phyloP scores from a whole-genome alignment of 2,888 invertebrate species.

The Clistopyga incitator region DNA sequence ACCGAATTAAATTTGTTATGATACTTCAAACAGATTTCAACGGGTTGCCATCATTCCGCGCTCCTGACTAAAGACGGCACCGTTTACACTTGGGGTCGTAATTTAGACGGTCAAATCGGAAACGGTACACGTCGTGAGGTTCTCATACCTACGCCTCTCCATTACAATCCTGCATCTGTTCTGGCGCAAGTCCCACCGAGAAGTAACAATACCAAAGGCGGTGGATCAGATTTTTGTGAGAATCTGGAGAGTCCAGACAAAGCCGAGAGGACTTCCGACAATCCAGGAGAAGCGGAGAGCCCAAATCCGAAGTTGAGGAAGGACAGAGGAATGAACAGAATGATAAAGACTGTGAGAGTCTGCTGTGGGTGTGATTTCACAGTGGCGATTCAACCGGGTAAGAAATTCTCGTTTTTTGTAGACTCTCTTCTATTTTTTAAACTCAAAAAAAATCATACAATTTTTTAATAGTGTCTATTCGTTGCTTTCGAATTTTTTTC shows the following conservation, averaged over 20 bases:
- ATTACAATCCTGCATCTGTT: constrained; percentile 83
- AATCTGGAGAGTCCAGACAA: constrained; percentile 62
- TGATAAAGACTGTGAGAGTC: constrained; percentile 83
- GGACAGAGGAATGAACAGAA: constrained; percentile 72
- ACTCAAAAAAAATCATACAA: background rate
- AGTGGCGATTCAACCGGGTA: constrained; percentile 86
- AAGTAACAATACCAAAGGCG: constrained; percentile 65
- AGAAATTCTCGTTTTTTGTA: background rate
- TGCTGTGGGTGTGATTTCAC: constrained; percentile 93
- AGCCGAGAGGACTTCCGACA: constrained; percentile 51
- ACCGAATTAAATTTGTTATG: background rate
- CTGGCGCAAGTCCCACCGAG: constrained; percentile 77
- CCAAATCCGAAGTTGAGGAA: constrained; percentile 71
- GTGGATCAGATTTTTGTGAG: constrained; percentile 63
- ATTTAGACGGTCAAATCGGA: constrained; percentile 95
- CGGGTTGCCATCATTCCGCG: constrained; percentile 94
- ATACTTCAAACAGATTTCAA: constrained; percentile 83
- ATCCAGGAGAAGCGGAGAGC: constrained; percentile 53
- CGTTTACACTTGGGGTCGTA: constrained; percentile 94
- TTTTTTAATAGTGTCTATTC: too few species aligned
- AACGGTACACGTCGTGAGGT: constrained; percentile 88
- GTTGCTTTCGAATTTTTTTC: too few species aligned
- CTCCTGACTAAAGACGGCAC: constrained; percentile 89
- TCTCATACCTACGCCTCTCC: constrained; percentile 86
- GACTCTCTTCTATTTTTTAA: background rate